Conservation (phyloP, 2,888 invertebrate species). For the Eumerus sabulonum region DNA sequence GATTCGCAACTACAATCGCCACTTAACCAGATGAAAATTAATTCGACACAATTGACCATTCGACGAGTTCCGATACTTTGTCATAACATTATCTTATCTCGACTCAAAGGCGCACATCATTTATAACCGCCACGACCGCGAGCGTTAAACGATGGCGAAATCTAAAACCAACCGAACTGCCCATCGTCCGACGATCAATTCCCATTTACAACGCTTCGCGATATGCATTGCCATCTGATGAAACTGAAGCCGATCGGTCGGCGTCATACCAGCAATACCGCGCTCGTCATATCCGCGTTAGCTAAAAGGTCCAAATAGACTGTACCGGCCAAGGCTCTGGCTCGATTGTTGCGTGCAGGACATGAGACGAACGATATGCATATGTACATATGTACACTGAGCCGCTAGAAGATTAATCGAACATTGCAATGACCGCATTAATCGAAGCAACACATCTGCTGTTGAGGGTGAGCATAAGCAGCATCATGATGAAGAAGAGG, state of each 20-base stretch:
- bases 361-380: too few relatives aligned
- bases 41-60: slow-evolving; percentile 39
- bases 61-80: slow-evolving; percentile 25
- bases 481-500: slow-evolving; percentile 29
- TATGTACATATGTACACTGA: too few relatives aligned
- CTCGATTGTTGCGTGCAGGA: slow-evolving; percentile 26
- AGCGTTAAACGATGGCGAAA: slow-evolving; percentile 23
- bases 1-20: not conserved
- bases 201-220: slow-evolving; percentile 62
- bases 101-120: slow-evolving; percentile 14
- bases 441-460: slow-evolving; percentile 67
- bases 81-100: slow-evolving; percentile 52
- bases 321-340: slow-evolving; percentile 19
- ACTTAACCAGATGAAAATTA: slow-evolving; percentile 12
- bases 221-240: slow-evolving; percentile 64
- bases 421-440: slow-evolving; percentile 65
- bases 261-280: slow-evolving; percentile 44
- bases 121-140: slow-evolving; percentile 22
- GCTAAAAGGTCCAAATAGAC: slow-evolving; percentile 68
- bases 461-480: slow-evolving; percentile 34
- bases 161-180: not conserved
- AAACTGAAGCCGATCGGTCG: slow-evolving; percentile 50
- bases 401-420: slow-evolving; percentile 65
- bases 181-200: too few relatives aligned
- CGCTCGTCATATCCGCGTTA: slow-evolving; percentile 59